Base-by-base conservation (phyloP, 2,797 vertebrate genomes). In the Pagetopsis macropterus region DNA sequence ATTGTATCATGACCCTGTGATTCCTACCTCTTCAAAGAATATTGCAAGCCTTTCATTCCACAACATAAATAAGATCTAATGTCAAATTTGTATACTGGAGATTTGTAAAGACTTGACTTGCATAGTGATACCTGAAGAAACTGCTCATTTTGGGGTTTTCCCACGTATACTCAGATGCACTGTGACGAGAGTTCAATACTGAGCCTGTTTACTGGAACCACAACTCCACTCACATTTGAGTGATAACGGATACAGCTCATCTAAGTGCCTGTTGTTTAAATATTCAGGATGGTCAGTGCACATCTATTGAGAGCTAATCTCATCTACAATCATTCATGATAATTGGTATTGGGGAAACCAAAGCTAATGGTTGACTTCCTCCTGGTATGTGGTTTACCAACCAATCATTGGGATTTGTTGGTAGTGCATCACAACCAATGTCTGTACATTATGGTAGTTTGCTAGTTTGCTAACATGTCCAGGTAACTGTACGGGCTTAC, bases 261-360 rank as follows among this genome's bases (percentile, higher is more conserved):
- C 8, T n/a, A 19, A 46, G 16, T 52, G 46, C 46, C 46, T 23
- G 6, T 37, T 33, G 19, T 27, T 41, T 19, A 75, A 66, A 44
- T 12, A 59, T 59, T 55, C 13, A 23, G 27, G 14, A 56, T n/a
- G 41, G 44, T 41, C 60, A 46, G 13, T 51, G n/a, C 19, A 70
- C 41, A 66, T 11, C 46, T 31, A 37, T 40, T 83, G 23, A 15
- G 21, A 57, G 58, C 16, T 37, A 37, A 70, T 19, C 15, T 52
- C 33, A 45, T 12, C n/a, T 10, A 19, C 17, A n/a, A 48, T 27
- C 37, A 33, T 37, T 60, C n/a, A 70, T 49, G 33, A 43, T 54
- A 55, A 63, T 10, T 51, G 41, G 54, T 41, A 58, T 16, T 17
- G 11, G 37, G 40, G n/a, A 64, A 17, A 37, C 33, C 33, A 37